A percentile compares a stretch with the other conserved stretches of the same genome.
Evolutionary conservation across 1,140 invertebrate species (phyloP).

Genomic region (Proctacanthus coquilletti): DNA sequence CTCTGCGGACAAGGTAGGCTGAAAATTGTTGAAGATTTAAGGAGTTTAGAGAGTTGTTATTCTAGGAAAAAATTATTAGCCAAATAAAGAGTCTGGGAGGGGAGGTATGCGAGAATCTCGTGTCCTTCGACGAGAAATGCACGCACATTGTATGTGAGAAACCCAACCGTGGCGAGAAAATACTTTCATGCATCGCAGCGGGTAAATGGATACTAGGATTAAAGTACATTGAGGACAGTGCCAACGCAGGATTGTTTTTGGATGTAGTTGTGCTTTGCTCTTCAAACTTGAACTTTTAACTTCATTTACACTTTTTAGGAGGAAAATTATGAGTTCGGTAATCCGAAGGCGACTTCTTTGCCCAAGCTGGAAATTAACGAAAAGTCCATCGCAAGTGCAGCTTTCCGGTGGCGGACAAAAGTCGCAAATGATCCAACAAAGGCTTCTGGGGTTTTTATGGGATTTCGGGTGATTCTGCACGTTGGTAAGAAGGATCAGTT

Average conservation of each 20-base stretch:
- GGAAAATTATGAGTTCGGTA: constrained; percentile 61
- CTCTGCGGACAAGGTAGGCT: not conserved
- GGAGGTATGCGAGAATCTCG: constrained; percentile 36
- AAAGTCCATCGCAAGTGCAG: constrained; percentile 36
- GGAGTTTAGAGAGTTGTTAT: too few relatives aligned
- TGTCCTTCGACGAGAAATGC: constrained; percentile 45
- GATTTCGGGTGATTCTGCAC: constrained; percentile 53
- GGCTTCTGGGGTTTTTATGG: constrained; percentile 38
- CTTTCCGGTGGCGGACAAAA: constrained; percentile 46
- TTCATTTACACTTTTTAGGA: constrained; percentile 40
- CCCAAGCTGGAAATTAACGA: constrained; percentile 34
- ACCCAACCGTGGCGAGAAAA: constrained; percentile 68
- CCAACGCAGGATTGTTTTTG: constrained; percentile 45
- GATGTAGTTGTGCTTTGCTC: constrained; percentile 33
- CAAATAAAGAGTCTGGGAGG: constrained; percentile 49
- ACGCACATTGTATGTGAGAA: constrained; percentile 66
- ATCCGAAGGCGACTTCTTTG: constrained; percentile 37
- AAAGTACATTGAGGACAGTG: constrained; percentile 54
- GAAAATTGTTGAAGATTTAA: too few relatives aligned
- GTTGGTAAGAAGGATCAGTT: constrained; percentile 48
- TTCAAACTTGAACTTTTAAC: constrained; percentile 3
- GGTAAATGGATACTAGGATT: constrained; percentile 77
- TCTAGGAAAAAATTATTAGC: constrained; percentile 9
- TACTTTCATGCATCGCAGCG: constrained; percentile 62
- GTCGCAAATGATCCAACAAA: constrained; percentile 21